Percentiles rank a stretch among this genome's conserved stretches.
These are phyloP conservation scores for Pyrochroa serraticornis DNA, from an alignment of 2,888 invertebrate species.

Conservation along the genomic window DNA sequence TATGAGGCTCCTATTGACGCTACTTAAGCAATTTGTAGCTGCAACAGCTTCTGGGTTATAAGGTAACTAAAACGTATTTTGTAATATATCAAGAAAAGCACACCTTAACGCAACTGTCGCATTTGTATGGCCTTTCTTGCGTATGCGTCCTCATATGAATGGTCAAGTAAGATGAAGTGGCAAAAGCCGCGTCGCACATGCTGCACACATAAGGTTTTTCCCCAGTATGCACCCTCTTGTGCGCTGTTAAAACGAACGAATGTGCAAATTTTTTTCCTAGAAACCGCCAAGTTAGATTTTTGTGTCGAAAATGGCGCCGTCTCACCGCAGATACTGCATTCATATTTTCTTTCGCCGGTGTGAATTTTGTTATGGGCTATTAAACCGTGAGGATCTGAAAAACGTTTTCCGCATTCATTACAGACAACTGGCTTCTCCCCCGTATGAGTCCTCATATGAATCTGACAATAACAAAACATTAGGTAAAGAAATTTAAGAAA, in stretches of 20 bases:
- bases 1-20: too few relatives aligned
- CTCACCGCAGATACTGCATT: conserved; percentile 51
- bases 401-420: conserved; percentile 51
- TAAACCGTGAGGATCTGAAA: conserved; percentile 50
- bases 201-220: conserved; percentile 52
- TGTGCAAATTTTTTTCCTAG: conserved; percentile 51
- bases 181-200: conserved; percentile 49
- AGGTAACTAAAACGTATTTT: too few relatives aligned
- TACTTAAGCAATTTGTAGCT: too few relatives aligned
- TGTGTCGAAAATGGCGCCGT: neutral
- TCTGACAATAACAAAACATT: conserved; percentile 35
- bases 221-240: conserved; percentile 52
- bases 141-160: conserved; percentile 54
- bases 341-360: conserved; percentile 52
- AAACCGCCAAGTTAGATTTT: conserved; percentile 2
- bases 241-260: conserved; percentile 52
- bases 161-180: conserved; percentile 53
- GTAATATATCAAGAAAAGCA: too few relatives aligned
- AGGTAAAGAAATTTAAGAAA: conserved; percentile 1
- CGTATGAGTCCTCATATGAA: conserved; percentile 51
- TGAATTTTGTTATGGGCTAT: conserved; percentile 52
- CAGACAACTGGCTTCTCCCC: conserved; percentile 52
- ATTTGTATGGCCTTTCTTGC: conserved; percentile 52
- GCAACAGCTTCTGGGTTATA: too few relatives aligned
- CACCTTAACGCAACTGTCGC: conserved; percentile 51